Percentiles rank a stretch among this genome's conserved stretches.
Evolutionary conservation across 2,113 vertebrate species (phyloP).

Genomic region (Forbesichthys papilliferus): DNA sequence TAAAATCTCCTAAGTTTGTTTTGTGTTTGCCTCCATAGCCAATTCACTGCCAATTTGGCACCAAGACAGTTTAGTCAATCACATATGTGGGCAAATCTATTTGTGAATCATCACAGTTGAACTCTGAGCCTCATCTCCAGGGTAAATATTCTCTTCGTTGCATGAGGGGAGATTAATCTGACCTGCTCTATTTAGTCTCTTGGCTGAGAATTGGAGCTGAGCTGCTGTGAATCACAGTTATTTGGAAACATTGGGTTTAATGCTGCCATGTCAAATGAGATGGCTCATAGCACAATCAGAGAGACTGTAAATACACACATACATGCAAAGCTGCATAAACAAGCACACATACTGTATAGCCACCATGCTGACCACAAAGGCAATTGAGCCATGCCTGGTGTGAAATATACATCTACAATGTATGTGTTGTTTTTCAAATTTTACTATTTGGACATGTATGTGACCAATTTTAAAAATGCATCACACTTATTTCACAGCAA

Average conservation of each 20-base stretch:
- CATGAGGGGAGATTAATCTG: constrained; percentile 28
- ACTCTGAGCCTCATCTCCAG: constrained; percentile 15
- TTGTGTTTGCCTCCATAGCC: too few species aligned
- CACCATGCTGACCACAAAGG: constrained; percentile 11
- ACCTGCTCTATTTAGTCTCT: constrained; percentile 3
- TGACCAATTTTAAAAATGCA: too few species aligned
- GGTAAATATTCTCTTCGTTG: constrained; percentile 19
- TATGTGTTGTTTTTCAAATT: too few species aligned
- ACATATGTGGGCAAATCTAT: constrained; percentile 24
- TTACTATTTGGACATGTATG: too few species aligned
- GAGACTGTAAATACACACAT: constrained; percentile 6
- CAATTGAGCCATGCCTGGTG: too few species aligned
- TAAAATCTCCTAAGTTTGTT: too few species aligned
- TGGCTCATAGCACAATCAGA: constrained; percentile 16
- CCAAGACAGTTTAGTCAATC: too few species aligned
- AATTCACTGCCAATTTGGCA: too few species aligned
- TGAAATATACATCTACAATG: too few species aligned
- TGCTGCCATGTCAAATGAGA: constrained; percentile 16
- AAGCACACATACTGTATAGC: neutral
- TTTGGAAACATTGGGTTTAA: constrained; percentile 32
- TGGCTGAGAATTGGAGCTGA: constrained; percentile 4
- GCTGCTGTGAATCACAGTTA: constrained; percentile 35
- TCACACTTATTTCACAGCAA: too few species aligned
- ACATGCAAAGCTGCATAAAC: neutral
- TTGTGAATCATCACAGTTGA: constrained; percentile 26